These are phyloP conservation scores for Rhinolophus sinicus DNA, from an alignment of 2,113 vertebrate species.

Conservation along the genomic window DNA sequence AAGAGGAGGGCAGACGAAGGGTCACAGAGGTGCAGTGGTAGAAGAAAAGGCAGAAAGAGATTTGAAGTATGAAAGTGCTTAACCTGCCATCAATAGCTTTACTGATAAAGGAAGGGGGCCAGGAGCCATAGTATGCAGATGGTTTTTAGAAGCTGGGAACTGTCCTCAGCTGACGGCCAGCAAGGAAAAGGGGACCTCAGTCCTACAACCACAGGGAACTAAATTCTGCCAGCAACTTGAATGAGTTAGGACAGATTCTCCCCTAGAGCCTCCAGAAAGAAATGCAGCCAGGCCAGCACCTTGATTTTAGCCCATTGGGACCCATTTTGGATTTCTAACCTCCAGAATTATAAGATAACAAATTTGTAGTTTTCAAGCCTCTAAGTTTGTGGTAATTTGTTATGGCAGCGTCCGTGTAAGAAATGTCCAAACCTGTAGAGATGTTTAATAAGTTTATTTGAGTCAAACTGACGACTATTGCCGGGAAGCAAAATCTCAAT, in stretches of 20 bases:
- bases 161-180: not conserved
- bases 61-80: not conserved
- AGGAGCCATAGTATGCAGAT: not conserved
- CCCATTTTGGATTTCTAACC: not conserved
- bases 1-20: not conserved
- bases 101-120: not conserved
- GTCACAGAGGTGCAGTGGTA: not conserved
- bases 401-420: too few species aligned
- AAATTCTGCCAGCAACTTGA: not conserved
- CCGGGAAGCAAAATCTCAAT: too few species aligned
- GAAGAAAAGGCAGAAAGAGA: not conserved
- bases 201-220: not conserved
- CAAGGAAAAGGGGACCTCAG: not conserved
- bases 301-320: not conserved
- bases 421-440: too few species aligned
- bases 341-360: not conserved
- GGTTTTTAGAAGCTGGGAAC: not conserved
- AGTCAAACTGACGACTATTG: too few species aligned
- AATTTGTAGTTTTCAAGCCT: slow-evolving; percentile 1
- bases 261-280: not conserved
- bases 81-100: not conserved
- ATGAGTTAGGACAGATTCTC: not conserved
- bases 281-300: not conserved
- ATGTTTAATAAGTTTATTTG: too few species aligned
- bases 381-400: not conserved